Evolutionary conservation across 2,797 vertebrate genomes (phyloP), one percentile per base, ranked within the genome.

Genomic region (Tadarida brasiliensis): DNA sequence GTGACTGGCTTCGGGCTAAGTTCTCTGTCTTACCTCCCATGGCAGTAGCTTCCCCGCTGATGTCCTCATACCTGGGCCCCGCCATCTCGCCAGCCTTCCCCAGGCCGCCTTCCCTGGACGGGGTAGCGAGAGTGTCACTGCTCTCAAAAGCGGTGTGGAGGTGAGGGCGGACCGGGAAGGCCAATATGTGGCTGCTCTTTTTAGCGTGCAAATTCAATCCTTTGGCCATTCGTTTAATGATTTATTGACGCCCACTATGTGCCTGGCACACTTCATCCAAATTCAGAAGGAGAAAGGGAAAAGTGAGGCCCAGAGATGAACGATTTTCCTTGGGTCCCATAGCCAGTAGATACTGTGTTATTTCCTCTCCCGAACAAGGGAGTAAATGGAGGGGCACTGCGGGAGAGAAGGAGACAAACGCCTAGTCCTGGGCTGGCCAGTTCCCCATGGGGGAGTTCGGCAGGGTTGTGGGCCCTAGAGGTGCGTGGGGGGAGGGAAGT

Each of bases 401-500:
- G 2, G 26, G 28, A 17, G 26, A 71, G 51, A 84, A 24, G 7
- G 4, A 20, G 30, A 39, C 56, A 14, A 44, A 81, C 3, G 4
- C 81, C 47, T 11, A 11, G 74, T 71, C 68, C 73, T 17, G 74
- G 61, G 91, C 33, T 5, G 20, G 94, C 39, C 12, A 6, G 47
- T 33, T 44, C 44, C 76, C 70, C 86, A 56, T 33, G 54, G 56
- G 81, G 56, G 76, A 87, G 47, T 70, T 59, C 4, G 1, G 44
- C 12, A 2, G 26, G 33, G 47, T 51, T 65, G 84, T 19, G 87
- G 57, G 51, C 47, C 35, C 33, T 28, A 28, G 89, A 56, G 56
- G 70, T 84, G 33, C 22, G 2, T 26, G 59, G 17, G 47, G 80
- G 93, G 54, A 54, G 95, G 96, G 84, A 93, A 57, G 92, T 81